Base-by-base conservation (phyloP, 2,888 invertebrate species). In the Stegophylla sp. region DNA sequence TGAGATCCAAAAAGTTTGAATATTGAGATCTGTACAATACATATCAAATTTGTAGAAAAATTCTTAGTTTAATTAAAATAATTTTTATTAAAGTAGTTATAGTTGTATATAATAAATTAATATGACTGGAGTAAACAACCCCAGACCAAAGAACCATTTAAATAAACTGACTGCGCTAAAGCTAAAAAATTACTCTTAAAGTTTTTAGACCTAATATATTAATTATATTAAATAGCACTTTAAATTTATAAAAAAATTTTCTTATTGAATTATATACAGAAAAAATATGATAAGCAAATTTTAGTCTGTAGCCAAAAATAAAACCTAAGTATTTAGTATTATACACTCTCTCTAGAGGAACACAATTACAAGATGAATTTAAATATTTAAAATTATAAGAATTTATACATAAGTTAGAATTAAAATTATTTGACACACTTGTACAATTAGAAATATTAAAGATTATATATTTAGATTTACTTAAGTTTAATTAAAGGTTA, bases 181-280 rank as follows among this genome's bases (percentile, higher is more conserved):
- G n/a, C 28, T 61, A 61, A 61, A 13, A 59, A 59, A 59, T 7
- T 45, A 45, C 45, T 12, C 45, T 45, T 45, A 45, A 3, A 10
- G 45, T 45, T 45, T 45, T 45, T 9, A 45, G 45, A 10, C 12
- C 45, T 45, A 45, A 45, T 45, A 45, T 45, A 45, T 34, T 45
- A 45, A 45, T 9, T 45, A 45, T 45, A 45, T 34, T 45, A 45
- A 4, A 12, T 1, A 45, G 45, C 12, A 34, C 26, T 59, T 59
- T 26, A 59, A 59, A 59, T 59, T 26, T 59, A 59, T 59, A 59
- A 28, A 59, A 59, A 26, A 59, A 59, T 59, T 59, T 59, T 59
- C 26, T 26, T 13, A 59, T 59, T 59, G 15, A 59, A 15, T 59
- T 26, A 26, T 59, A 15, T 5, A 26, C 59, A 59, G 26, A 59